Base-by-base conservation (phyloP, 1,140 invertebrate species). In the Lepidurus arcticus region DNA sequence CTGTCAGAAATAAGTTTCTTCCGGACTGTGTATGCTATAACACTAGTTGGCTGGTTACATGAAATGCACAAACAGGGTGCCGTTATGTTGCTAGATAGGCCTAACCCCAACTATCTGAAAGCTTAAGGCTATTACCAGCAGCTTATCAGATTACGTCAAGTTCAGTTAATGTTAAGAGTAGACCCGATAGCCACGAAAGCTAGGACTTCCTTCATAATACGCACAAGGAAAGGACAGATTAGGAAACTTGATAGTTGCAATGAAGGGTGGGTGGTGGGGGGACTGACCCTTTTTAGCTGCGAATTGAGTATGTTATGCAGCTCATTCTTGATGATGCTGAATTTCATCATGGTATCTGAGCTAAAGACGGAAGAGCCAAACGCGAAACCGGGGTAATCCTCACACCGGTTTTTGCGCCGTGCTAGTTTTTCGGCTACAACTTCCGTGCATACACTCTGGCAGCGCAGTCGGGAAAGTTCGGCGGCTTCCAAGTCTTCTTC, bases 331-430 rank as follows among this genome's bases (percentile, higher is more conserved):
- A 98, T 98, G 75, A 98, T 92, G 84, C 92, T 95, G 87, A 98
- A 97, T 86, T 97, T 98, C 92, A 98, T 98, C 90, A 97, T 92
- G 2, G 96, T 97, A 84, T 97, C 96, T 74, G 96, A 97, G 84
- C 94, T 96, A 85, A 98, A 97, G 83, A 96, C 93, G 26, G 94
- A 95, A 80, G 90, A 90, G 26, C 93, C 94, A 82, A 97, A 95
- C 0, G 94, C 94, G 9, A 97, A 85, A 6, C 95, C 95, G 0
- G 94, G 95, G 87, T 97, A 97, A 84, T 96, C 94, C 5, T 93
- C 90, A 85, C 93, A 95, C 85, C 93, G 87, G 78, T 91, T 90
- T 80, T 91, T 87, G 73, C 91, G 85, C 76, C 93, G 87, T 65
- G 90, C 91, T 82, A 94, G 93, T 79, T 93, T 88, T 83, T 93